phyloP scores from a whole-genome alignment of 1,140 invertebrate species.

The Phenacoccus solenopsis region DNA sequence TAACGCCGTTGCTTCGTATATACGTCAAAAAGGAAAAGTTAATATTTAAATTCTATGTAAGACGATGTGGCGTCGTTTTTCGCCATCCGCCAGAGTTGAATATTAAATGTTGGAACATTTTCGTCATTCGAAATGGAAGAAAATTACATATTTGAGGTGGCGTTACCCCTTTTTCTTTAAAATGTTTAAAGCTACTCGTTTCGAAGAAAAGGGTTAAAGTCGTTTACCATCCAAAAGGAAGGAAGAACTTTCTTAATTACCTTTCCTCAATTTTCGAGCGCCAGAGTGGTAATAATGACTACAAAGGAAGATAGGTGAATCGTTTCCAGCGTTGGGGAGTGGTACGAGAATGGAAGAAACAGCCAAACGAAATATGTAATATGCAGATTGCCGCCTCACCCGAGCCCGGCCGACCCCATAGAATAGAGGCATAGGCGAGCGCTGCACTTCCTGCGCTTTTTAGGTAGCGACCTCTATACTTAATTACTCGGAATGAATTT shows the following conservation, averaged over 20 bases:
- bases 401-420: too few relatives aligned
- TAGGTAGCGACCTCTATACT: not conserved
- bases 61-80: not conserved
- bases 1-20: too few relatives aligned
- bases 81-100: too few relatives aligned
- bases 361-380: not conserved
- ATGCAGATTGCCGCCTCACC: too few relatives aligned
- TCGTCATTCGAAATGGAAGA: constrained; percentile 12
- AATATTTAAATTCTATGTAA: not conserved
- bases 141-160: constrained; percentile 9
- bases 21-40: too few relatives aligned
- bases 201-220: constrained; percentile 8
- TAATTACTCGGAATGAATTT: constrained; percentile 3
- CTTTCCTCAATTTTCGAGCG: constrained; percentile 6
- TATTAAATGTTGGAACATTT: not conserved
- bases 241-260: constrained; percentile 18
- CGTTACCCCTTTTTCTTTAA: not conserved
- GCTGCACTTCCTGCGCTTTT: not conserved
- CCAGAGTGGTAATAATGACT: not conserved
- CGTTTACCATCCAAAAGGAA: constrained; percentile 1
- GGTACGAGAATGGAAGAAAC: too few relatives aligned
- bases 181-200: not conserved
- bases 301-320: not conserved
- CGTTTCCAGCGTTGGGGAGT: too few relatives aligned
- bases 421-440: too few relatives aligned